phyloP scores from a whole-genome alignment of 2,113 vertebrate species.

The Oncorhynchus masou region DNA sequence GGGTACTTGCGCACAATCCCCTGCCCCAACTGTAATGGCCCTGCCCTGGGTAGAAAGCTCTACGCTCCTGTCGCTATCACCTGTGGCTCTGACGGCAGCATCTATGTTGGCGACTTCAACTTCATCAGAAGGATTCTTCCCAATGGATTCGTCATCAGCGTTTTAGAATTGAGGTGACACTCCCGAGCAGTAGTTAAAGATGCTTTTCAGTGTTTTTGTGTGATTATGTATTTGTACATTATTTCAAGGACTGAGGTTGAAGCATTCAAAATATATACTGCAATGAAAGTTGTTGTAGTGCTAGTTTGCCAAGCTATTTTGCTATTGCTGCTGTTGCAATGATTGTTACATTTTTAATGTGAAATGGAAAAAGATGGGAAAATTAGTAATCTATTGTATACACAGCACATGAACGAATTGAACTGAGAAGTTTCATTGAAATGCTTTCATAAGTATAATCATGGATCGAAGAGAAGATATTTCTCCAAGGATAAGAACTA shows the following conservation, averaged over 20 bases:
- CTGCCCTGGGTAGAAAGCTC: constrained; percentile 77
- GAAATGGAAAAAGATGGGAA: neutral
- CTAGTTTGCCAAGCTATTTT: neutral
- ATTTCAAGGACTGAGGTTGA: neutral
- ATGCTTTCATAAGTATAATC: neutral
- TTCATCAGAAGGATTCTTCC: constrained; percentile 82
- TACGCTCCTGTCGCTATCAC: constrained; percentile 83
- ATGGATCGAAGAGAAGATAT: neutral
- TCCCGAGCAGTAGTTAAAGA: neutral
- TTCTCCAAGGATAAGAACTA: neutral
- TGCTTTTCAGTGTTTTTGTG: too few species aligned
- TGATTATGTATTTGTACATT: neutral
- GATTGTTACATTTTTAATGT: neutral
- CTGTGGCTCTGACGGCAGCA: constrained; percentile 80
- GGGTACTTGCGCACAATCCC: constrained; percentile 80
- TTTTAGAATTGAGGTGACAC: constrained; percentile 82
- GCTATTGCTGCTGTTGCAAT: neutral
- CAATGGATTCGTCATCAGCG: constrained; percentile 77
- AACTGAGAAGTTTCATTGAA: neutral
- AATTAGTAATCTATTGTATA: neutral
- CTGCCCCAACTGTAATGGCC: constrained; percentile 81
- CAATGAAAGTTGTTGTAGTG: neutral
- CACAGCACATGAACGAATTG: neutral
- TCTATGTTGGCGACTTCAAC: constrained; percentile 87
- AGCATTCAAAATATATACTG: neutral